phyloP scores from a whole-genome alignment of 2,113 vertebrate genomes.

The Ovis aries region DNA sequence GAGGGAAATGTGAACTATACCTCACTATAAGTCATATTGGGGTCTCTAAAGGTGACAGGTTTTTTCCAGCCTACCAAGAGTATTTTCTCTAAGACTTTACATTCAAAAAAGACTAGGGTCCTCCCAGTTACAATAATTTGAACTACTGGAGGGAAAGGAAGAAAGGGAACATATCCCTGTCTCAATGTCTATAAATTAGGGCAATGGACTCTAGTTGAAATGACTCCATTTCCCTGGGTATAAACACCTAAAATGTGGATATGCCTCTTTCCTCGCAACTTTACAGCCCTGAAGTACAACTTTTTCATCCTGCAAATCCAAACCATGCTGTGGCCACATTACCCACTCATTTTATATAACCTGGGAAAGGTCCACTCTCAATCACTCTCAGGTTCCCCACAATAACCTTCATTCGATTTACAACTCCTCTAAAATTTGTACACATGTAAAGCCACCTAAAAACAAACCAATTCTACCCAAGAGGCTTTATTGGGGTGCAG shows the following conservation, averaged over 20 bases:
- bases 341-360: neutral
- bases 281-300: neutral
- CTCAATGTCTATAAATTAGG: neutral
- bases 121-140: neutral
- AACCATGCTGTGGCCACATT: neutral
- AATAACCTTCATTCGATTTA: neutral
- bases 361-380: neutral
- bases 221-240: neutral
- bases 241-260: neutral
- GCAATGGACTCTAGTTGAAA: neutral
- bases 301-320: neutral
- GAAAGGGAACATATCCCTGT: accelerated
- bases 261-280: neutral
- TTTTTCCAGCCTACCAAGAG: neutral
- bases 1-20: neutral
- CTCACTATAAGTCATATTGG: neutral
- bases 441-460: neutral
- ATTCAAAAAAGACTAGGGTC: neutral
- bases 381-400: neutral
- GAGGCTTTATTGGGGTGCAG: neutral
- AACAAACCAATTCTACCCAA: neutral
- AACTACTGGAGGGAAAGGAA: neutral
- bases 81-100: neutral
- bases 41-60: neutral
- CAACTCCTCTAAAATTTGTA: neutral